Conservation (phyloP, 2,888 invertebrate species). For the Lochmaea capreae region DNA sequence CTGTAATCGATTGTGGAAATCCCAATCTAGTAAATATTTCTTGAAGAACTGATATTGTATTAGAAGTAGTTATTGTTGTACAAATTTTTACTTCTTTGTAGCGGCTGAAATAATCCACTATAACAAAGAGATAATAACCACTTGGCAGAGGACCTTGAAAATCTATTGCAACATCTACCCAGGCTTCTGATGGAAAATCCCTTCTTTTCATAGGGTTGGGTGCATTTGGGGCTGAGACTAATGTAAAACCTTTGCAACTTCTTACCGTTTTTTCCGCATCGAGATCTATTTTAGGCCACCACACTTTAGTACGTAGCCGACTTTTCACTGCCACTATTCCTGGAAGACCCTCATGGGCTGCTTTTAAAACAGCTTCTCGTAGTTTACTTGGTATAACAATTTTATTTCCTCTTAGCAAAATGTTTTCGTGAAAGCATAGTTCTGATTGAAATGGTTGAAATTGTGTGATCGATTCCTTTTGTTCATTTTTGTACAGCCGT, state of each 20-base stretch:
- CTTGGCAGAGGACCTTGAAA: slow-evolving; percentile 40
- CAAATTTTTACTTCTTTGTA: no score
- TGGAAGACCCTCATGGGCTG: no score
- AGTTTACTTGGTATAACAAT: slow-evolving; percentile 33
- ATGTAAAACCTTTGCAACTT: no score
- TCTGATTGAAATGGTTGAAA: slow-evolving; percentile 48
- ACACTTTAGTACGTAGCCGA: slow-evolving; percentile 38
- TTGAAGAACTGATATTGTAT: no score
- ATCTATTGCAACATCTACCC: slow-evolving; percentile 40
- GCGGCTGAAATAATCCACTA: slow-evolving; percentile 48
- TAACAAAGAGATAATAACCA: slow-evolving; percentile 47
- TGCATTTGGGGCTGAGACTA: no score
- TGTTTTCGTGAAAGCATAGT: slow-evolving; percentile 50
- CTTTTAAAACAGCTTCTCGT: slow-evolving; percentile 36
- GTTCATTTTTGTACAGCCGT: not conserved
- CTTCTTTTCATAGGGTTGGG: no score
- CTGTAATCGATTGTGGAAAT: no score
- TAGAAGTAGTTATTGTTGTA: no score
- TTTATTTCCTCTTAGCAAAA: slow-evolving; percentile 40
- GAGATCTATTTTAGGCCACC: no score
- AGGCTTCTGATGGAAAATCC: slow-evolving; percentile 33
- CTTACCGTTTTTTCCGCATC: no score
- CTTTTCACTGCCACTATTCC: slow-evolving; percentile 50
- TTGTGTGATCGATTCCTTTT: not conserved
- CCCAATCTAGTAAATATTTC: no score